Evolutionary conservation across 1,140 invertebrate genomes (phyloP), one percentile per base, ranked within the genome.

Genomic region (Yoshiicerus persimilis): DNA sequence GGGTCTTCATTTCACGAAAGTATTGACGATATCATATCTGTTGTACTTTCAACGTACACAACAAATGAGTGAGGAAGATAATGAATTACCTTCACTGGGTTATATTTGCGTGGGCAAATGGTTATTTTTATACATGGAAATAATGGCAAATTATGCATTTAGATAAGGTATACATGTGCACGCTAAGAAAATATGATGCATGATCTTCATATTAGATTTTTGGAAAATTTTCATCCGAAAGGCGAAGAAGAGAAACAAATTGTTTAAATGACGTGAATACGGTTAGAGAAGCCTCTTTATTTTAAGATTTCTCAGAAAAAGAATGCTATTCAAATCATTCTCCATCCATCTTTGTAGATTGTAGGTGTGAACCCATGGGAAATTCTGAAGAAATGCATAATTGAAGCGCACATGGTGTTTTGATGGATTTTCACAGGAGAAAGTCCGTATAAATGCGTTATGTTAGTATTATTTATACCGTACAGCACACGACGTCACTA

Each of bases 331-430:
- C 47, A n/a, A 56, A 27, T 70, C 25, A 70, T 25, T 4, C 64
- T 70, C 9, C 64, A 70, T 70, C 27, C 23, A 70, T 70, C 64
- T 70, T 27, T 11, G 47, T 20, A 56, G 16, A 5, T 16, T 16
- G 47, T 70, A 70, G 23, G 64, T 83, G 36, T 83, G 34, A 87
- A 30, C 86, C 38, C 86, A 13, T 87, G 86, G 86, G 86, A 87
- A 87, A 87, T 87, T 87, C 38, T 27, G 20, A 30, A 41, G 23
- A 64, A 38, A 39, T 87, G 86, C 86, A 87, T 87, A 87, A 87
- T 87, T 87, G 86, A 87, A 41, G 8, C 16, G 25, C 86, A 87
- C 32, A 75, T 87, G 64, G 34, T 39, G 41, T 30, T 25, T 64
- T 47, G 30, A 30, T 66, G 64, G 47, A 32, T 87, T 77, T 87